Percentiles rank a stretch among this genome's conserved stretches.
phyloP scores from a whole-genome alignment of 1,140 invertebrate genomes.

The Formica selysi region DNA sequence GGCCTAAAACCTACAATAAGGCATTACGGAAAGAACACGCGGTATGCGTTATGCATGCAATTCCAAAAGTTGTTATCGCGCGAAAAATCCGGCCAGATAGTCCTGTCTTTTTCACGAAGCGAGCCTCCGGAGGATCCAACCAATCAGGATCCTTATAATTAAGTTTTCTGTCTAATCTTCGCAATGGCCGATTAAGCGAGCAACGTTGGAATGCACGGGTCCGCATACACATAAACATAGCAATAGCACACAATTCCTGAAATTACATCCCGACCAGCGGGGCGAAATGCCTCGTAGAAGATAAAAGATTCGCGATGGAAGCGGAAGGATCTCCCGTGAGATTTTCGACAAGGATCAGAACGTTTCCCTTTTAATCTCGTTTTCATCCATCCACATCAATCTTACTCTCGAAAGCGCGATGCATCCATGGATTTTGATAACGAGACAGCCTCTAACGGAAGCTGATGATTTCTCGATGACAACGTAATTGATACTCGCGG shows the following conservation, averaged over 20 bases:
- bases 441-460: slow-evolving; percentile 7
- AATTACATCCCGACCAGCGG: slow-evolving; percentile 72
- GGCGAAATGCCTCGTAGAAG: slow-evolving; percentile 13
- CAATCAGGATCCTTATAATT: slow-evolving; percentile 83
- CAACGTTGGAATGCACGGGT: slow-evolving; percentile 60
- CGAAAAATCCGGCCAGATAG: slow-evolving; percentile 42
- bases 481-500: slow-evolving; percentile 39
- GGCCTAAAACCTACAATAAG: background rate
- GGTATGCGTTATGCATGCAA: slow-evolving; percentile 46
- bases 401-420: slow-evolving; percentile 40
- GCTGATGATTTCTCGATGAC: slow-evolving; percentile 26
- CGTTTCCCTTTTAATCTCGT: slow-evolving; percentile 41
- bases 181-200: slow-evolving; percentile 78
- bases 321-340: slow-evolving; percentile 61
- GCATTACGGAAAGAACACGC: background rate
- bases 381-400: slow-evolving; percentile 40
- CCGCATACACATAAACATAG: slow-evolving; percentile 76
- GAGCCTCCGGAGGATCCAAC: slow-evolving; percentile 78
- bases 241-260: slow-evolving; percentile 75
- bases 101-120: slow-evolving; percentile 48
- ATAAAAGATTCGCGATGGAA: slow-evolving; percentile 56
- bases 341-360: slow-evolving; percentile 71
- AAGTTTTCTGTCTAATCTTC: slow-evolving; percentile 81
- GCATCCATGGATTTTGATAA: slow-evolving; percentile 37
- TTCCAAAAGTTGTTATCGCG: slow-evolving; percentile 63